These are phyloP conservation scores for Macroglossus sobrinus DNA, from an alignment of 2,113 vertebrate species.

Conservation along the genomic window DNA sequence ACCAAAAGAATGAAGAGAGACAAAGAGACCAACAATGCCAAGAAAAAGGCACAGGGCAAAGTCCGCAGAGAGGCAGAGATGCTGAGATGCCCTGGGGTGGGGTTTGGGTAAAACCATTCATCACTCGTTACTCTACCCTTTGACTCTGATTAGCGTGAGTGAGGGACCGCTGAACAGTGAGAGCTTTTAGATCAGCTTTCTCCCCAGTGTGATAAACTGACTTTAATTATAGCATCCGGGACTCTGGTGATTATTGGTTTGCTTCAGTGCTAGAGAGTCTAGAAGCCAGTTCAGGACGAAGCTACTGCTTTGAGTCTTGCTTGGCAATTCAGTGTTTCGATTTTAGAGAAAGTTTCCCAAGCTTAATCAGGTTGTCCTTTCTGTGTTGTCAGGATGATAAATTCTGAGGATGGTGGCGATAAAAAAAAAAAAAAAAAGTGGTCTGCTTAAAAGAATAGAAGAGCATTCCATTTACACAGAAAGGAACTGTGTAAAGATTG, in stretches of 20 bases:
- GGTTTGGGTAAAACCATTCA: not conserved
- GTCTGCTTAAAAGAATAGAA: not conserved
- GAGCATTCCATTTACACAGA: not conserved
- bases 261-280: not conserved
- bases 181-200: not conserved
- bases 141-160: not conserved
- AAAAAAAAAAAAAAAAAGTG: not conserved
- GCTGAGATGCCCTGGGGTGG: not conserved
- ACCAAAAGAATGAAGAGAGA: not conserved
- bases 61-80: not conserved
- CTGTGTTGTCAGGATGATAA: constrained; percentile 36
- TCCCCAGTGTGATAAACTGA: not conserved
- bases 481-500: not conserved
- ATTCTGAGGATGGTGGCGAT: not conserved
- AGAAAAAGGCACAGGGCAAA: not conserved
- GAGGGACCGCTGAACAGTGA: not conserved
- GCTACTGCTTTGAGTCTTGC: not conserved
- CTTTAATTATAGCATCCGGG: not conserved
- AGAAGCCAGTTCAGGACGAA: not conserved
- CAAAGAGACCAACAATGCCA: not conserved
- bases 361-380: constrained; percentile 25
- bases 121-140: not conserved
- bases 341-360: constrained; percentile 14
- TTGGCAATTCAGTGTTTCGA: not conserved
- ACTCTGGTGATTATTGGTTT: not conserved